Conservation (phyloP, 2,113 vertebrate species). For the Tragulus kanchil region DNA sequence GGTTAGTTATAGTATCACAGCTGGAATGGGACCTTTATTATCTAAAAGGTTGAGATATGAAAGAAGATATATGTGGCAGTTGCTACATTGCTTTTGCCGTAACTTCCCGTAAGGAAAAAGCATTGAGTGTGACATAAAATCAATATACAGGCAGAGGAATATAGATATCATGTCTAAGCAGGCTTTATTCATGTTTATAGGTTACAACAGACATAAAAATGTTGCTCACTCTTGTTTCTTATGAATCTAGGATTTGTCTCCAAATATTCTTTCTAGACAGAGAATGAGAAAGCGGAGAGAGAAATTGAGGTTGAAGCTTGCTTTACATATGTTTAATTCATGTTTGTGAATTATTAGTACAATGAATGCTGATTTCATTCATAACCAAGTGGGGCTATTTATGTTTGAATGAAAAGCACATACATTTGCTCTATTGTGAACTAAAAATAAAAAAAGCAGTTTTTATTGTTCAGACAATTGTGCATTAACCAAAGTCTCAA, state of each 20-base stretch:
- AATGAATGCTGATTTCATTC: conserved; percentile 78
- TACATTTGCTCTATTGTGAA: conserved; percentile 54
- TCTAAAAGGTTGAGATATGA: conserved; percentile 14
- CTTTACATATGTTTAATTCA: conserved; percentile 72
- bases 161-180: conserved; percentile 2
- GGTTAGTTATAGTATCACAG: neutral
- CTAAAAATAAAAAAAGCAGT: conserved; percentile 59
- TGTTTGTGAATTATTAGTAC: conserved; percentile 62
- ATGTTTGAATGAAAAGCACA: conserved; percentile 65
- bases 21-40: conserved; percentile 4
- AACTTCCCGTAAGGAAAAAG: neutral
- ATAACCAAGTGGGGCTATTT: conserved; percentile 70
- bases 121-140: neutral
- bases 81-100: neutral
- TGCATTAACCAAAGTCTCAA: conserved; percentile 33
- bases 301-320: neutral
- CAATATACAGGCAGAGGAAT: neutral
- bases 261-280: conserved; percentile 43
- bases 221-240: conserved; percentile 7
- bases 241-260: conserved; percentile 59
- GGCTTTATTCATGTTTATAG: neutral
- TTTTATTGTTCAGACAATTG: conserved; percentile 69
- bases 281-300: conserved; percentile 19
- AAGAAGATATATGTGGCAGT: conserved; percentile 3
- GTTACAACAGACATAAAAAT: neutral